Percentiles rank a stretch among this genome's conserved stretches.
These are phyloP conservation scores for Chironomus riparius DNA, from an alignment of 2,888 invertebrate genomes.

Conservation along the genomic window DNA sequence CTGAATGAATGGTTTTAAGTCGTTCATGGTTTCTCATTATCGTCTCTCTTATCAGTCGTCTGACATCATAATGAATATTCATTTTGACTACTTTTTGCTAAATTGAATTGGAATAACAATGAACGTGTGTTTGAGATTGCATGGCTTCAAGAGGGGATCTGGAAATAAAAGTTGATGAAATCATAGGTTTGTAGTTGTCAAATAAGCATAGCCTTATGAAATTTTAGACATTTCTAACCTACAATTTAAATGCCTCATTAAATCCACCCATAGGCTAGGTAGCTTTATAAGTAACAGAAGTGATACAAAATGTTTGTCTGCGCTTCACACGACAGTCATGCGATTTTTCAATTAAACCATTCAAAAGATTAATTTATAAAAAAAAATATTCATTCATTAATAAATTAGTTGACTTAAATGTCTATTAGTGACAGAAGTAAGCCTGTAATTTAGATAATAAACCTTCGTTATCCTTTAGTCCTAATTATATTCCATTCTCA, in stretches of 20 bases:
- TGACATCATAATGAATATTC: conserved; percentile 8
- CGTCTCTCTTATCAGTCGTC: neutral
- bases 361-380: neutral
- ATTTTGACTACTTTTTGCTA: neutral
- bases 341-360: conserved; percentile 7
- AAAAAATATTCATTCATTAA: neutral
- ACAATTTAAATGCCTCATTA: too few relatives aligned
- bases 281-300: too few relatives aligned
- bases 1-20: neutral
- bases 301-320: neutral
- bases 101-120: too few relatives aligned
- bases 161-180: neutral
- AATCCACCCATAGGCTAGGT: too few relatives aligned
- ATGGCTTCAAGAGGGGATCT: neutral
- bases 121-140: too few relatives aligned
- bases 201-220: too few relatives aligned
- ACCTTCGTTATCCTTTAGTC: too few relatives aligned
- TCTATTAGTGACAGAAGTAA: neutral
- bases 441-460: too few relatives aligned
- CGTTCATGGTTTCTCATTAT: neutral
- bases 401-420: neutral
- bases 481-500: too few relatives aligned
- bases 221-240: too few relatives aligned
- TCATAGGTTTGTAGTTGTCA: neutral
- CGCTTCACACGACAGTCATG: neutral